A percentile compares a stretch with the other conserved stretches of the same genome.
phyloP scores from a whole-genome alignment of 2,113 vertebrate genomes.

The Chamaea fasciata region DNA sequence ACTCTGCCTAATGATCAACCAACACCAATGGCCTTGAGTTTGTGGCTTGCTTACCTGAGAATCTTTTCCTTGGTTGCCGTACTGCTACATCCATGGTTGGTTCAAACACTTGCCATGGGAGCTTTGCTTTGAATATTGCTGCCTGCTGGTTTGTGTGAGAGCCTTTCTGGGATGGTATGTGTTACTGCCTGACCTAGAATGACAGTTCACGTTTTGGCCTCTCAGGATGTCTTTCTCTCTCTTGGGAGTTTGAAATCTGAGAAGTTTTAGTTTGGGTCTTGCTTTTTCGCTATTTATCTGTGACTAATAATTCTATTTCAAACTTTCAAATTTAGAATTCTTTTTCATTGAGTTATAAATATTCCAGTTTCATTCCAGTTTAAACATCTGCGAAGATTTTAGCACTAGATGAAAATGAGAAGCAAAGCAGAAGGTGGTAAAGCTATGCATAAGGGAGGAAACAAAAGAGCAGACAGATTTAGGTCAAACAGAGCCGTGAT shows the following conservation, averaged over 20 bases:
- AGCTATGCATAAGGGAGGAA: neutral
- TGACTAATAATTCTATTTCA: neutral
- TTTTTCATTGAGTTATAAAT: neutral
- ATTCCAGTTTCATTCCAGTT: neutral
- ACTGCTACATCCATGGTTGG: neutral
- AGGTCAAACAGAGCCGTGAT: neutral
- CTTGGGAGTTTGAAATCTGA: neutral
- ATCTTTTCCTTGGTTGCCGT: neutral
- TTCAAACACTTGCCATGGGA: neutral
- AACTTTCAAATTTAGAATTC: neutral
- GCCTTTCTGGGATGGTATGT: neutral
- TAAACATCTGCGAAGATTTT: neutral
- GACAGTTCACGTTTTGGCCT: neutral
- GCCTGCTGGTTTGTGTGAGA: neutral
- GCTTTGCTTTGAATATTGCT: neutral
- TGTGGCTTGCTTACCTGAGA: neutral
- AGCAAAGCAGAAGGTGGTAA: neutral
- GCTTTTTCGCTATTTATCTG: neutral
- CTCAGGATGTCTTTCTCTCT: neutral
- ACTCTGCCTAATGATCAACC: neutral
- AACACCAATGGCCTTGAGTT: neutral
- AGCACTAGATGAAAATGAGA: neutral
- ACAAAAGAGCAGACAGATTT: neutral
- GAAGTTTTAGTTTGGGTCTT: neutral
- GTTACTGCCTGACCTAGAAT: neutral